Evolutionary conservation across 1,140 invertebrate genomes (phyloP), one percentile per base, ranked within the genome.

Genomic region (Cyclargus thomasi): DNA sequence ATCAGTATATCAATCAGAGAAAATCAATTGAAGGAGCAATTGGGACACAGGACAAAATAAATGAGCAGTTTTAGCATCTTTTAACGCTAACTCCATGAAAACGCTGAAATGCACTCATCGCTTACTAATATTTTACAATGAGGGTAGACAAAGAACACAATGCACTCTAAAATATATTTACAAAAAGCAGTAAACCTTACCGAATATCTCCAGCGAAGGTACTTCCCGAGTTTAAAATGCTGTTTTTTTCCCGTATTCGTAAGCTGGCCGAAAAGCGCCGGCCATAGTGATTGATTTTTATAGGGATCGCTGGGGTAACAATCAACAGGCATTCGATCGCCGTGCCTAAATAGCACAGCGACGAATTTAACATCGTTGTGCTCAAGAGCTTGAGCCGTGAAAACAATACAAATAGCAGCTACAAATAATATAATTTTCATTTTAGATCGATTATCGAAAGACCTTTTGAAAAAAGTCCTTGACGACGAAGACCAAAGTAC

Each of bases 301-400:
- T 95, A 95, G 0, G 95, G 95, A 91, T 98, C 97, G 22, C 88
- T 96, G 0, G 95, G 95, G 82, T 96, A 97, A 0, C 93, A 86
- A 62, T 92, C 79, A 3, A 96, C 86, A 0, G 96, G 96, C 22
- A 95, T 96, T 71, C 97, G 91, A 79, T 97, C 96, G 29, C 97
- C 97, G 92, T 98, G 97, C 67, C 97, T 91, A 81, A 91, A 96
- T 20, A 96, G 75, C 90, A 91, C 68, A 18, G 81, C 85, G 8
- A 81, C 85, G 79, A 80, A 88, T 69, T 78, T 80, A 7, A 87
- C 67, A 2, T 64, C 14, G 1, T 4, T 11, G 8, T 2, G 6
- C 10, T 2, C 39, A 8, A 8, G 8, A 29, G 2, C 4, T 8
- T 47, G 11, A 8, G 39, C 14, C 2, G 8, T 35, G 29, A 11